phyloP scores from a whole-genome alignment of 2,113 vertebrate species.

The Megaceryle maxima region DNA sequence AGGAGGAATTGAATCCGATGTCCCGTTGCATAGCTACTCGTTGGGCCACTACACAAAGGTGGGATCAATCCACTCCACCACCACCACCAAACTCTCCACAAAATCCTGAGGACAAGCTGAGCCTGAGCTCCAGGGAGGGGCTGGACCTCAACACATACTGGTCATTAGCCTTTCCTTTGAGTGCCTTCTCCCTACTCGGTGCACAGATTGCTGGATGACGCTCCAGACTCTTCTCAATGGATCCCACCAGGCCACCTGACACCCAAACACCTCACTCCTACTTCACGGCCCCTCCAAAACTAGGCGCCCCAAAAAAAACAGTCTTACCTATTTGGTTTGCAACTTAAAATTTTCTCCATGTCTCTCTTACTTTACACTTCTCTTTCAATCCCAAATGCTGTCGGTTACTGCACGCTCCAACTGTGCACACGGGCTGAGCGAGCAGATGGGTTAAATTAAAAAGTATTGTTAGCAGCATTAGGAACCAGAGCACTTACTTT shows the following conservation, averaged over 20 bases:
- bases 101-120: neutral
- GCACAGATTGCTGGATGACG: neutral
- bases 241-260: neutral
- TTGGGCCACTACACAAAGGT: neutral
- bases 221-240: neutral
- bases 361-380: neutral
- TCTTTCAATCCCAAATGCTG: constrained; percentile 28
- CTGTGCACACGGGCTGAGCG: constrained; percentile 1
- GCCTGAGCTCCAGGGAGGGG: neutral
- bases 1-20: fast-evolving
- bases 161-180: neutral
- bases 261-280: neutral
- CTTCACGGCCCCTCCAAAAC: neutral
- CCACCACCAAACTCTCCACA: neutral
- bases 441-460: constrained; percentile 60
- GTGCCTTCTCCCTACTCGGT: neutral
- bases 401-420: constrained; percentile 19
- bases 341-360: neutral
- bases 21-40: neutral
- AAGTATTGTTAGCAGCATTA: constrained; percentile 28
- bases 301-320: neutral
- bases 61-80: neutral
- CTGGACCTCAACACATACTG: neutral
- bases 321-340: neutral
- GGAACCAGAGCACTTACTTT: constrained; percentile 33